Evolutionary conservation across 2,888 invertebrate genomes (phyloP), one percentile per base, ranked within the genome.

Genomic region (Spisula solida): DNA sequence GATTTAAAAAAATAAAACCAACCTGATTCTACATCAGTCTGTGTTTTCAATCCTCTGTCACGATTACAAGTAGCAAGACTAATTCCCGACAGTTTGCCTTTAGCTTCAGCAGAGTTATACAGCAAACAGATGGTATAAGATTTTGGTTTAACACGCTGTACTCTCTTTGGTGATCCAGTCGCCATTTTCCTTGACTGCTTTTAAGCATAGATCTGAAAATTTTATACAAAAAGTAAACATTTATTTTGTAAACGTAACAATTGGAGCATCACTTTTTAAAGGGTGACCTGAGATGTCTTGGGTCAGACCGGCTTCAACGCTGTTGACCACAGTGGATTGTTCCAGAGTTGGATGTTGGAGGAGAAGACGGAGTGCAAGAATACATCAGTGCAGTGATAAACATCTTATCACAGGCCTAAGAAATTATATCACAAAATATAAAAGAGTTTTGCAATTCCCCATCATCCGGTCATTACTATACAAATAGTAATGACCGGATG

Each of bases 51-150:
- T 79, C 47, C 78, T 25, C 16, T 20, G n/a, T 31, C 48, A 31
- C 93, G 94, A 85, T 95, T 95, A 90, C 94, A 95, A 20, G 88
- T 83, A 8, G 95, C 95, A n/a, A 95, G 81, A n/a, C 86, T 82
- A 1, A 95, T 85, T 2, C 93, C 94, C 34, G 82, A 80, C 66
- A 95, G 87, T 75, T 94, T 93, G 20, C 90, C 85, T 5, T 83
- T 84, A 12, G 93, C 94, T 41, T 93, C 91, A 29, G 90, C 84
- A 20, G 93, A 91, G 80, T 94, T 91, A 85, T 94, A 95, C 55
- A 95, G 87, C 16, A 91, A 88, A 85, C 93, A 94, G 12, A 91
- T 92, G n/a, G 93, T 93, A 80, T 95, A 95, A 12, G 88, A 91
- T 41, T 91, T 92, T 14, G 93, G 91, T 75, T 93, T 92, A n/a